Base-by-base conservation (phyloP, 2,797 vertebrate genomes). In the Acipenser ruthenus region DNA sequence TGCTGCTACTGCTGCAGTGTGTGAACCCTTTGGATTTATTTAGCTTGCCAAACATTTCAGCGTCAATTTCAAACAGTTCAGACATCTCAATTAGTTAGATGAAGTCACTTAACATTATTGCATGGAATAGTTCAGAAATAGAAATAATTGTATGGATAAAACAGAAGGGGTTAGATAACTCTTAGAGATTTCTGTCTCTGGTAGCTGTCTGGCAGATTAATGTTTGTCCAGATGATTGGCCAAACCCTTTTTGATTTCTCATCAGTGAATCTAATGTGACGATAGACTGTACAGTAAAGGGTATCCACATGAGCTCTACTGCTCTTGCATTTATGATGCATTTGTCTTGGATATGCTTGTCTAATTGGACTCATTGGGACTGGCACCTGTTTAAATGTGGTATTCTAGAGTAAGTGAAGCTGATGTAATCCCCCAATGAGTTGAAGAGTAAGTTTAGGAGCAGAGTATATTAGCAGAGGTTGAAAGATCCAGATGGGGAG, bases 171-270 rank as follows among this genome's bases (percentile, higher is more conserved):
- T 37, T 37, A 37, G 23, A 37, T 37, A 37, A 37, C 23, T 37
- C 23, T 37, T 2, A 37, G 23, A 37, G 23, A 37, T 37, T 37
- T 37, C 23, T 37, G 23, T 1, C 12, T 12, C 10, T 11, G 55
- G 8, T 58, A 11, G 10, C 55, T 58, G 55, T 7, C 55, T n/a
- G 11, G 55, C 55, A 58, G 10, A 58, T 10, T 12, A 58, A 58
- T 58, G n/a, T n/a, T 58, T 58, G 55, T 58, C 55, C 55, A 58
- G 12, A 58, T 58, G 55, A 58, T 58, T 58, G 55, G 55, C 55
- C 23, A 37, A 58, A 13, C 12, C 55, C 13, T n/a, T 58, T 58
- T 58, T 58, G 11, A 12, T n/a, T 13, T 58, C 55, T n/a, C 12
- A 11, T 58, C 55, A 58, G 12, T 13, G 4, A 58, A 2, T 58